These are phyloP conservation scores for Centruroides vittatus DNA, from an alignment of 1,140 invertebrate genomes.

Conservation along the genomic window DNA sequence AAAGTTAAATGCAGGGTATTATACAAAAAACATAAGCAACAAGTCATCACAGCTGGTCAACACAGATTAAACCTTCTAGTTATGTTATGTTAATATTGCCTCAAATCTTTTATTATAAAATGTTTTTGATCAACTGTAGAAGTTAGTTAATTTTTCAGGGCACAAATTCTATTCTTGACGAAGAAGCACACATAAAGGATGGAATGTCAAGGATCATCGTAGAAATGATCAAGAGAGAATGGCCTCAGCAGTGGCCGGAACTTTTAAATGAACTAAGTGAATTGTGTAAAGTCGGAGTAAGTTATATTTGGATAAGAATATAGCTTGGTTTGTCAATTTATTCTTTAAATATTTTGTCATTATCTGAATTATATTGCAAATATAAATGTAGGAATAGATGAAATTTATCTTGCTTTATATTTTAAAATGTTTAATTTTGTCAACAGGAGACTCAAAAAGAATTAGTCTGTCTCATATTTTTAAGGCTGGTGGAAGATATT, in stretches of 20 bases:
- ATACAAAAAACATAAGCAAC: no score
- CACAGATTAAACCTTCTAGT: no score
- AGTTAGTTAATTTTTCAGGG: constrained; percentile 18
- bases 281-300: constrained; percentile 34
- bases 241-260: constrained; percentile 88
- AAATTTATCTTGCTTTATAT: background rate
- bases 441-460: constrained; percentile 59
- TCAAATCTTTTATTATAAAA: no score
- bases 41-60: no score
- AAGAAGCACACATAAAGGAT: constrained; percentile 61
- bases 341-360: no score
- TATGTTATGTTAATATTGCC: no score
- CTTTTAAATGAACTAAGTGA: constrained; percentile 55
- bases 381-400: no score
- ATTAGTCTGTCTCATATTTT: constrained; percentile 66
- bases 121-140: no score
- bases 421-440: constrained; percentile 2
- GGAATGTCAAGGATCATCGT: constrained; percentile 72
- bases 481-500: constrained; percentile 78
- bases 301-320: background rate
- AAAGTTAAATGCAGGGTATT: no score
- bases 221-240: constrained; percentile 87
- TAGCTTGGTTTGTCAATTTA: no score
- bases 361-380: no score
- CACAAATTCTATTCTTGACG: constrained; percentile 28